Base-by-base conservation (phyloP, 2,113 vertebrate species). In the Oceanodroma tethys region DNA sequence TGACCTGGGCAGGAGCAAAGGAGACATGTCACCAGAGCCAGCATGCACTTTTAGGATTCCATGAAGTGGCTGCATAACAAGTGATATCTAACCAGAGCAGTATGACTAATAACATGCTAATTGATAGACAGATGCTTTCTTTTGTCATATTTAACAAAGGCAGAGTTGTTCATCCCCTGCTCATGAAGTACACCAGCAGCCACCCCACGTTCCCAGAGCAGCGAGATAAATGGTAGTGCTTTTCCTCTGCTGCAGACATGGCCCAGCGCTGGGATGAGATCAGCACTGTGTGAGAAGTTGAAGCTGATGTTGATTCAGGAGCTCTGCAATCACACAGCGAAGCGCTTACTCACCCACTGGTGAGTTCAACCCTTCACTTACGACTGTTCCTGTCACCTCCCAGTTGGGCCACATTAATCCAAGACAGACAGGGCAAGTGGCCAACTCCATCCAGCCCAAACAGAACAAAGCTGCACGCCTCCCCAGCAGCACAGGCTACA, bases 1-100 rank as follows among this genome's bases (percentile, higher is more conserved):
- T 93, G 59, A 98, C 98, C 99, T 99, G 97, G 43, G 75, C n/a
- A 76, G 68, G 29, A 92, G 60, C 23, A 75, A 45, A 96, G 81
- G 34, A 67, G 25, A 92, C 53, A 88, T 1, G 29, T 71, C 72
- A 63, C n/a, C 45, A 92, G 30, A 68, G 79, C 29, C 34, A 81
- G n/a, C 7, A 4, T 2, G 23, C 23, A 17, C 58, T 72, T 38
- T 23, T 20, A 47, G 3, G 29, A 52, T 9, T 60, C 53, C 70
- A 18, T 15, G 12, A 60, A 80, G 56, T 2, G 45, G 50, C 72
- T 83, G 90, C 60, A 5, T 34, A 67, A 63, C 55, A 65, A 78
- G n/a, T 30, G 40, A 60, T 48, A 45, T 30, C 80, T 53, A 79
- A 87, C 29, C 59, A 50, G 42, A 76, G 47, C 38, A 59, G 36